These are phyloP conservation scores for Gymnothorax javanicus DNA, from an alignment of 2,797 vertebrate genomes.

Conservation along the genomic window DNA sequence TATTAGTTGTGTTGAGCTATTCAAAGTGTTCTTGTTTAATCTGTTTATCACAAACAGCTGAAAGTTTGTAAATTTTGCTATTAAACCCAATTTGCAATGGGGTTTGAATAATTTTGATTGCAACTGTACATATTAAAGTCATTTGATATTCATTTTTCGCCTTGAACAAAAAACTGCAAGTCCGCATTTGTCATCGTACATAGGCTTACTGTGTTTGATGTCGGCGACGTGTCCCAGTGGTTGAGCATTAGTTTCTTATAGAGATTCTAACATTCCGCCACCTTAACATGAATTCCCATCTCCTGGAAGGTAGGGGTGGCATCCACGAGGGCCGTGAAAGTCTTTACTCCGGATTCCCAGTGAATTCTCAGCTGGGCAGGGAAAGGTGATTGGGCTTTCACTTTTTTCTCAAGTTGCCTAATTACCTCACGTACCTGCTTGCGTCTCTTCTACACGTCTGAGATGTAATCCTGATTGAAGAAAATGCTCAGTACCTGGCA, in stretches of 20 bases:
- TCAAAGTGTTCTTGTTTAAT: no score
- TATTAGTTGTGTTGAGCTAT: no score
- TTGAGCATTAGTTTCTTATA: slow-evolving; percentile 1
- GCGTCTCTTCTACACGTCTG: slow-evolving; percentile 9
- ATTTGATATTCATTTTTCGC: neutral
- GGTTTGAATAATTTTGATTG: no score
- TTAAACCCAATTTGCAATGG: no score
- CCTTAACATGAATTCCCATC: slow-evolving; percentile 9
- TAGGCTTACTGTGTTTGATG: neutral
- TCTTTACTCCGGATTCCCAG: slow-evolving; percentile 14
- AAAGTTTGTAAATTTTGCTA: no score
- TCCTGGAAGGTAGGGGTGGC: neutral
- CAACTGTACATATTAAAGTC: neutral
- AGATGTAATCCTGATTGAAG: slow-evolving; percentile 32
- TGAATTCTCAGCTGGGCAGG: slow-evolving; percentile 19
- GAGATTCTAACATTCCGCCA: neutral
- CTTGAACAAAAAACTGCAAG: neutral
- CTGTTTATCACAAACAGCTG: no score
- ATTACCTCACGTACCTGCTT: slow-evolving; percentile 23
- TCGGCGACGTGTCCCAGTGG: neutral
- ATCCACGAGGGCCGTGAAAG: neutral
- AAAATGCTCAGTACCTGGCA: slow-evolving; percentile 5
- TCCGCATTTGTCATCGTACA: neutral
- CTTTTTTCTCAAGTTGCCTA: slow-evolving; percentile 28
- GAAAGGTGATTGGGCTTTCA: slow-evolving; percentile 23